phyloP scores from a whole-genome alignment of 2,888 invertebrate genomes.

The Tetragonisca angustula region DNA sequence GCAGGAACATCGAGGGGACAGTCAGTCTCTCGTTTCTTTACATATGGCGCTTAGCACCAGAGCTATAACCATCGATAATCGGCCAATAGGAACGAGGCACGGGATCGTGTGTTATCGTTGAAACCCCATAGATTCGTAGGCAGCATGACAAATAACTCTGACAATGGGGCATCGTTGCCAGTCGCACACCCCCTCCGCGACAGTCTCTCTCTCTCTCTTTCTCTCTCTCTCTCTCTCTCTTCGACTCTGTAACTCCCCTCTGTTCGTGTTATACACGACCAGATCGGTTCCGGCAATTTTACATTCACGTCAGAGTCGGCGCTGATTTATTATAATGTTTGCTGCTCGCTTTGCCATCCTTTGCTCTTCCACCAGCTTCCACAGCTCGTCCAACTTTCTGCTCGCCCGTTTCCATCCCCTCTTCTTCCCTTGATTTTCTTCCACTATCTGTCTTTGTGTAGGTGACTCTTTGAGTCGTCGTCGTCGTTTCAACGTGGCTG shows the following conservation, averaged over 20 bases:
- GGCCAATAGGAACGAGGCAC: slow-evolving; percentile 76
- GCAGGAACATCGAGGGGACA: background rate
- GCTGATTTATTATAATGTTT: slow-evolving; percentile 81
- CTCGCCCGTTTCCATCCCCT: background rate
- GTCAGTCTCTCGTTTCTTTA: slow-evolving; percentile 57
- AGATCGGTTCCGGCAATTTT: slow-evolving; percentile 83
- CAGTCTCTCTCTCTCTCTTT: slow-evolving; percentile 52
- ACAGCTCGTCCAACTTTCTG: background rate
- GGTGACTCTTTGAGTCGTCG: no score
- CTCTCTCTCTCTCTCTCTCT: slow-evolving; percentile 50
- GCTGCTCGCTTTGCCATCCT: slow-evolving; percentile 66
- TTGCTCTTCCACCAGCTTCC: background rate
- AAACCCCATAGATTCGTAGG: slow-evolving; percentile 77
- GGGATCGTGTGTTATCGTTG: slow-evolving; percentile 69
- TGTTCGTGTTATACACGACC: slow-evolving; percentile 78
- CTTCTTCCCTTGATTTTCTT: background rate
- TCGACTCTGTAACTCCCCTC: slow-evolving; percentile 25
- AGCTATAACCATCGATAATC: slow-evolving; percentile 80
- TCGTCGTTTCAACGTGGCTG: background rate
- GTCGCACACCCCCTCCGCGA: slow-evolving; percentile 46
- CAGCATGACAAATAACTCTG: slow-evolving; percentile 83
- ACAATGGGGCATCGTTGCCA: slow-evolving; percentile 79
- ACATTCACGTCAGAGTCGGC: slow-evolving; percentile 78
- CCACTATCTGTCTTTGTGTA: background rate
- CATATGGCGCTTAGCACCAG: slow-evolving; percentile 74